These are phyloP conservation scores for Mythimna albipuncta DNA, from an alignment of 2,888 invertebrate genomes.

Conservation along the genomic window DNA sequence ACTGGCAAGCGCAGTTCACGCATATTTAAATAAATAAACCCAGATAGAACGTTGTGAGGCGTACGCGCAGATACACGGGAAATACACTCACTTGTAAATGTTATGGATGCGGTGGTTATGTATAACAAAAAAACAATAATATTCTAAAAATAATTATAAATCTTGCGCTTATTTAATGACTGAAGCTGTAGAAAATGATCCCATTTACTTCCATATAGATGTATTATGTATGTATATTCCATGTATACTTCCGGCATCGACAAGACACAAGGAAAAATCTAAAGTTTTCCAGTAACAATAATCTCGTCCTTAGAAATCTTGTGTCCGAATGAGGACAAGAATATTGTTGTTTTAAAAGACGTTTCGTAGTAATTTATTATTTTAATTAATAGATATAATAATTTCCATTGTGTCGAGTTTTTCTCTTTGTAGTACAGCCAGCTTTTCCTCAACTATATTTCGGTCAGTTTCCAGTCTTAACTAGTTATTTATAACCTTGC, in stretches of 20 bases:
- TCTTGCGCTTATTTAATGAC: too few relatives aligned
- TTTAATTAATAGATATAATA: neutral
- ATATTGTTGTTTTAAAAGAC: neutral
- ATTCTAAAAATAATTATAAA: neutral
- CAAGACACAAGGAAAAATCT: neutral
- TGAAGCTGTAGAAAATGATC: neutral
- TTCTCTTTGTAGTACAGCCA: neutral
- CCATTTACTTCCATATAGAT: neutral
- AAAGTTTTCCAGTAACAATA: neutral
- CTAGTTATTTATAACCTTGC: neutral
- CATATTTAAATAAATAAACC: slow-evolving; percentile 88
- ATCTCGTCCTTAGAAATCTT: neutral
- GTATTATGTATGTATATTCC: too few relatives aligned
- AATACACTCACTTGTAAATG: slow-evolving; percentile 32
- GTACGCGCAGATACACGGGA: slow-evolving; percentile 68
- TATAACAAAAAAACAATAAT: neutral
- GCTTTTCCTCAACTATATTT: neutral
- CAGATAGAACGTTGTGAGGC: slow-evolving; percentile 76
- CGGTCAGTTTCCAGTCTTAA: neutral
- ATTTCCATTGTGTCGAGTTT: neutral
- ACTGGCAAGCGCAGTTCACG: slow-evolving; percentile 81
- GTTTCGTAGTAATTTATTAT: neutral
- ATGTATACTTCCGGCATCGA: neutral
- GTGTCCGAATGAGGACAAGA: neutral
- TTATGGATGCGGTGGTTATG: slow-evolving; percentile 56